These are phyloP conservation scores for Microcebus tavaratra DNA, from an alignment of 2,113 vertebrate genomes.

Conservation along the genomic window DNA sequence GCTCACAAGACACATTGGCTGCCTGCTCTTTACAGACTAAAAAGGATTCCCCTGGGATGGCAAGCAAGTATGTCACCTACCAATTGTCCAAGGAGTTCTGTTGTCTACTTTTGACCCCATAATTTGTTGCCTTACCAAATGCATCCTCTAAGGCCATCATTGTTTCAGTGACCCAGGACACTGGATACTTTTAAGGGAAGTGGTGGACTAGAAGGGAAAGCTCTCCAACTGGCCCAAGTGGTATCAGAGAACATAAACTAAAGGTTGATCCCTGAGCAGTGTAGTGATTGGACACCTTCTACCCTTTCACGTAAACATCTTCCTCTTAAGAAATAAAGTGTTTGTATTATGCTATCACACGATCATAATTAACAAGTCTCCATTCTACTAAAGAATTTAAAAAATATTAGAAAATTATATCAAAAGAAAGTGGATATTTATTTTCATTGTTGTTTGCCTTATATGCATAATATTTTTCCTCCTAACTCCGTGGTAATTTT, in stretches of 20 bases:
- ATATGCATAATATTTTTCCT: slow-evolving; percentile 41
- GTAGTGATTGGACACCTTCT: accelerated
- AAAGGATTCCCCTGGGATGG: background rate
- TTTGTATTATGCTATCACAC: background rate
- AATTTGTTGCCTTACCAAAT: background rate
- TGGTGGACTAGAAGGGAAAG: accelerated
- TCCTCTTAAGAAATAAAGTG: background rate
- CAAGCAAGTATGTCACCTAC: background rate
- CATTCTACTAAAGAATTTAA: background rate
- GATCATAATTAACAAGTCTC: background rate
- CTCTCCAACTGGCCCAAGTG: too few species aligned
- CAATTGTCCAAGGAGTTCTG: background rate
- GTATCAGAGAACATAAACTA: background rate
- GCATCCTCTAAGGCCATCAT: accelerated
- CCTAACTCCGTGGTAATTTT: slow-evolving; percentile 66
- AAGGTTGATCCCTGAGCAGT: background rate
- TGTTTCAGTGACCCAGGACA: background rate
- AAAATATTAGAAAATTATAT: background rate
- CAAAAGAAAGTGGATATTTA: slow-evolving; percentile 12
- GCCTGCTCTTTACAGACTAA: background rate
- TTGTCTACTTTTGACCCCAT: background rate
- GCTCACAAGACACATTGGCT: background rate
- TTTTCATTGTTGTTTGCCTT: slow-evolving; percentile 22
- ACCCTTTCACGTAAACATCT: accelerated
- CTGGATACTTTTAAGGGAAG: background rate